phyloP scores from a whole-genome alignment of 2,113 vertebrate species.

The Cyanocitta stelleri region DNA sequence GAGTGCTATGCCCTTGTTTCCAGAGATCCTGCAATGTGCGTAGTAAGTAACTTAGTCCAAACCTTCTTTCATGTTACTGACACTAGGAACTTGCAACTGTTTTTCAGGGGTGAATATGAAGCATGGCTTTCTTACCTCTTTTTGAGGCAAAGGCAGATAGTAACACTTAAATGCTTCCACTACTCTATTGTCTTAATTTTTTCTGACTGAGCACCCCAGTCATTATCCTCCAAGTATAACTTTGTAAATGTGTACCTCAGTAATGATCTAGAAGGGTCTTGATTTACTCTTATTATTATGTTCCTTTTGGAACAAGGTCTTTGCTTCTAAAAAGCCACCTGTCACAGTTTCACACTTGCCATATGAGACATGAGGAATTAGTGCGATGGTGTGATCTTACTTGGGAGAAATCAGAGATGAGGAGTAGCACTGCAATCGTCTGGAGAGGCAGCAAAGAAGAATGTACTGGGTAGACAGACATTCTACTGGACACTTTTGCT shows the following conservation, averaged over 20 bases:
- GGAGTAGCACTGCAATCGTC: not conserved
- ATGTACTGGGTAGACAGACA: not conserved
- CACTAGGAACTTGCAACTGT: not conserved
- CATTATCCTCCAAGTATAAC: not conserved
- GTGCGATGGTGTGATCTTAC: not conserved
- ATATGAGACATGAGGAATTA: not conserved
- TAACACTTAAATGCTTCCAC: not conserved
- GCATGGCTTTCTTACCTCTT: not conserved
- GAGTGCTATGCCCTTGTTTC: conserved; percentile 84
- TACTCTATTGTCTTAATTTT: not conserved
- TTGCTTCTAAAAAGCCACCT: not conserved
- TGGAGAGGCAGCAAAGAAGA: not conserved
- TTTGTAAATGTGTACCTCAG: not conserved
- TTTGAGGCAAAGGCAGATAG: not conserved
- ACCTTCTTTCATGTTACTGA: not conserved
- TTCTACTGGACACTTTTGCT: not conserved
- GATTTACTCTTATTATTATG: not conserved
- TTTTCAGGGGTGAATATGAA: not conserved
- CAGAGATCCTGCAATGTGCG: conserved; percentile 85
- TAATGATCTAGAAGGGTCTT: not conserved
- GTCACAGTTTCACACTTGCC: not conserved
- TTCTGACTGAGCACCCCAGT: not conserved
- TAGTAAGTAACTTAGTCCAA: conserved; percentile 78
- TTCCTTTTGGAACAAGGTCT: not conserved
- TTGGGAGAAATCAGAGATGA: not conserved